Evolutionary conservation across 2,888 invertebrate genomes (phyloP), one percentile per base, ranked within the genome.

Genomic region (Drosophila meridiana): DNA sequence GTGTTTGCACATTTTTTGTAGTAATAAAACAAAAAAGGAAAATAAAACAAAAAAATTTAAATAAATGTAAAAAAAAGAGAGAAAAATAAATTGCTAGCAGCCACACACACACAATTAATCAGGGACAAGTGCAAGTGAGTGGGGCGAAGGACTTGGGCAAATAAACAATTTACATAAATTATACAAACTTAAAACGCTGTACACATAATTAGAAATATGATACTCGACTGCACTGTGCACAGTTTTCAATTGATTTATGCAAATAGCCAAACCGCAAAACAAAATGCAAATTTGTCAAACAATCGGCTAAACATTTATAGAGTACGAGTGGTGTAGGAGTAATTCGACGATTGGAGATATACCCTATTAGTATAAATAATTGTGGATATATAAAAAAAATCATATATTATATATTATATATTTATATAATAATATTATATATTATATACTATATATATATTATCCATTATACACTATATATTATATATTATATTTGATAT

Each of bases 171-270:
- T 87, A 70, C 76, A 90, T 83, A 78, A 78, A 86, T 77, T 83
- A 86, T 65, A 77, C 73, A 75, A 77, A 79, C 79, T 76, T 68
- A 82, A 87, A 90, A 73, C 59, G 68, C 75, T 79, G 75, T 78
- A 75, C 79, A 87, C 87, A 87, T 89, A 87, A 87, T 87, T 87
- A 90, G 90, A 89, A 84, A 87, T 82, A 61, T 76, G 87, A 86
- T 86, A 78, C 73, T 66, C 64, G 34, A 50, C 34, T 48, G 45
- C 32, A 26, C 42, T 38, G 20, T n/a, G 26, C 43, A 45, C 57
- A 72, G 56, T 76, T 66, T 73, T 67, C 76, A 89, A 87, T 90
- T 87, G 90, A 90, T 89, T 90, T 87, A 90, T 87, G 89, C 69
- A 89, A 90, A 87, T 90, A 76, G 62, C 72, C 32, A 76, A 84